Conservation (phyloP, 2,888 invertebrate species). For the Amblyjoppa proteus region DNA sequence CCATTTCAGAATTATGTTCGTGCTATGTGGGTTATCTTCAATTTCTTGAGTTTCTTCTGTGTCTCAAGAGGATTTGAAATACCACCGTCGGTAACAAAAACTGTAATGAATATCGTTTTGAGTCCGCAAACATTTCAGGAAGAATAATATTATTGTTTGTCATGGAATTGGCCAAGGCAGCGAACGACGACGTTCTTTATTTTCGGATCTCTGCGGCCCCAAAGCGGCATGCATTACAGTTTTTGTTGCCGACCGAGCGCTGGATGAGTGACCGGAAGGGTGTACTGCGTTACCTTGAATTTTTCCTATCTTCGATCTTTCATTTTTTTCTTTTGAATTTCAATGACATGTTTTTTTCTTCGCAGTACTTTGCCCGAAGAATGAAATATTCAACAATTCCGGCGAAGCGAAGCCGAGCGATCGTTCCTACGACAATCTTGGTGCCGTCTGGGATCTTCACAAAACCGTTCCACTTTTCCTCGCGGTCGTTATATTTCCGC, state of each 20-base stretch:
- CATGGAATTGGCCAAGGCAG: no score
- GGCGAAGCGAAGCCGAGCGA: slow-evolving; percentile 77
- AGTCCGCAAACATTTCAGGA: no score
- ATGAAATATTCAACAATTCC: slow-evolving; percentile 76
- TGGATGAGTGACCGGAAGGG: no score
- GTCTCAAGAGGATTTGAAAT: neutral
- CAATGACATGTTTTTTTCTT: slow-evolving; percentile 13
- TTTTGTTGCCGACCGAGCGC: no score
- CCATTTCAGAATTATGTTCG: no score
- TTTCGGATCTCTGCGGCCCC: no score
- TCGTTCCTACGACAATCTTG: slow-evolving; percentile 80
- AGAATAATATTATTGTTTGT: no score
- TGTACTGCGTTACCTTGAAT: no score
- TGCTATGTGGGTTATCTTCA: no score
- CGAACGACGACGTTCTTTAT: no score
- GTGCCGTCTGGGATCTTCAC: slow-evolving; percentile 90
- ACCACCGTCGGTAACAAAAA: neutral
- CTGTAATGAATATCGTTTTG: neutral
- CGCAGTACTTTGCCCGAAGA: slow-evolving; percentile 85
- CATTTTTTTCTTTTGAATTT: neutral
- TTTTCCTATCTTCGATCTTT: no score
- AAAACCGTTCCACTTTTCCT: slow-evolving; percentile 94
- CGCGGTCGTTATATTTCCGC: slow-evolving; percentile 91
- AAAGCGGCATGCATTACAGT: no score
- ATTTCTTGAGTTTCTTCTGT: neutral